Percentiles rank a stretch among this genome's conserved stretches.
Evolutionary conservation across 1,140 invertebrate species (phyloP).

Genomic region (Brachionus rubens): DNA sequence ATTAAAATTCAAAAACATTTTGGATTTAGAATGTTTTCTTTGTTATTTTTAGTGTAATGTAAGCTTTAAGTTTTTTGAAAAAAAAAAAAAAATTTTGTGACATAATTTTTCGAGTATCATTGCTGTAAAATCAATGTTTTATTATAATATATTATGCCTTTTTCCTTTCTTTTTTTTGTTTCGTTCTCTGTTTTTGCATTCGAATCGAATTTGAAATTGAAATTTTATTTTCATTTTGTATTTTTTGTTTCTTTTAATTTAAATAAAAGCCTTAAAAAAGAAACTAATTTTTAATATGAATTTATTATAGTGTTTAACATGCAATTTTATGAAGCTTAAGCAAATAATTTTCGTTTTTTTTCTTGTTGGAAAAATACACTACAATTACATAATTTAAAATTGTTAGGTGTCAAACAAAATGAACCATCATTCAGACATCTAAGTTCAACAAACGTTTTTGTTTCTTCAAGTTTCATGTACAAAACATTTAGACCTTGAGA

Average conservation of each 20-base stretch:
- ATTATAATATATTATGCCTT: conserved; percentile 42
- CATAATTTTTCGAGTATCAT: conserved; percentile 35
- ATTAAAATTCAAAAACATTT: too few species aligned
- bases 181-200: too few species aligned
- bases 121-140: conserved; percentile 41
- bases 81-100: neutral
- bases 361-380: neutral
- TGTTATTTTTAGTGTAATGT: too few species aligned
- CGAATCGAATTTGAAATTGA: conserved; percentile 41
- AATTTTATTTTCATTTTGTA: conserved; percentile 31
- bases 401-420: too few species aligned
- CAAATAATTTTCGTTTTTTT: conserved; percentile 1
- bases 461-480: too few species aligned
- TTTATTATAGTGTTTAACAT: conserved; percentile 34
- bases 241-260: conserved; percentile 32
- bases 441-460: too few species aligned
- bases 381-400: too few species aligned
- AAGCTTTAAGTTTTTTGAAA: neutral
- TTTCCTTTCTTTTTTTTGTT: conserved; percentile 8
- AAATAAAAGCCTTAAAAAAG: conserved; percentile 11
- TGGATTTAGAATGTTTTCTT: conserved; percentile 8
- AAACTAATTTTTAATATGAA: conserved; percentile 1
- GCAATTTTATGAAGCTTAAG: neutral
- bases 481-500: too few species aligned
- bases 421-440: too few species aligned